Percentiles rank a stretch among this genome's conserved stretches.
phyloP scores from a whole-genome alignment of 2,888 invertebrate species.

The Holacanthella duospinosa region DNA sequence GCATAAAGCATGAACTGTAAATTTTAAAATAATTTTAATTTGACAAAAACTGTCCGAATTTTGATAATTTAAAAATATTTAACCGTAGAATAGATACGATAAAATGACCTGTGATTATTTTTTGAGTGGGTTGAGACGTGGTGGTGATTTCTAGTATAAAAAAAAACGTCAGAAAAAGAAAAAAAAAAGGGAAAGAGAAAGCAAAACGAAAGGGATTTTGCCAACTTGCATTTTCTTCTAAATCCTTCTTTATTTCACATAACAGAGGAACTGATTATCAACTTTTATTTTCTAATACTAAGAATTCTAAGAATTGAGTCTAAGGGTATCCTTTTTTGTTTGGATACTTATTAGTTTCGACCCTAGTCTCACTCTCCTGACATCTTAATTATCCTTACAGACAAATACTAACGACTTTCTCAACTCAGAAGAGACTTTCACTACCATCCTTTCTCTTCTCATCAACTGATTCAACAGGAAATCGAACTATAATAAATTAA shows the following conservation, averaged over 20 bases:
- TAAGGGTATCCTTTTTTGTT: not conserved
- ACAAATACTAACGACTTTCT: not conserved
- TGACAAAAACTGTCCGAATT: no score
- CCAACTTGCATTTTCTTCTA: conserved; percentile 8
- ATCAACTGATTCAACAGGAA: no score
- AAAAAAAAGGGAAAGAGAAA: conserved; percentile 5
- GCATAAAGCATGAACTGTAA: no score
- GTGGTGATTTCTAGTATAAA: not conserved
- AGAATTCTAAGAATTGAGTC: no score
- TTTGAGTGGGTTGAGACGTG: no score
- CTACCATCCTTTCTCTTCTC: conserved; percentile 7
- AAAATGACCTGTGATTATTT: no score
- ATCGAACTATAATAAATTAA: not conserved
- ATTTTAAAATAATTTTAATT: no score
- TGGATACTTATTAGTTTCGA: not conserved
- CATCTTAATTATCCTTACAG: not conserved
- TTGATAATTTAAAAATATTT: no score
- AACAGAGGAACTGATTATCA: conserved; percentile 3
- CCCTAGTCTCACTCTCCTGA: not conserved
- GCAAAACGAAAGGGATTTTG: conserved; percentile 5
- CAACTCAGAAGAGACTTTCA: no score
- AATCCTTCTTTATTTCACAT: conserved; percentile 5
- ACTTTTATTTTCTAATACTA: not conserved
- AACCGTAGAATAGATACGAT: no score
- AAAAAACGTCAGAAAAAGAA: conserved; percentile 4